Percentiles rank a stretch among this genome's conserved stretches.
Evolutionary conservation across 2,797 vertebrate species (phyloP).

Genomic region (Lepus townsendii): DNA sequence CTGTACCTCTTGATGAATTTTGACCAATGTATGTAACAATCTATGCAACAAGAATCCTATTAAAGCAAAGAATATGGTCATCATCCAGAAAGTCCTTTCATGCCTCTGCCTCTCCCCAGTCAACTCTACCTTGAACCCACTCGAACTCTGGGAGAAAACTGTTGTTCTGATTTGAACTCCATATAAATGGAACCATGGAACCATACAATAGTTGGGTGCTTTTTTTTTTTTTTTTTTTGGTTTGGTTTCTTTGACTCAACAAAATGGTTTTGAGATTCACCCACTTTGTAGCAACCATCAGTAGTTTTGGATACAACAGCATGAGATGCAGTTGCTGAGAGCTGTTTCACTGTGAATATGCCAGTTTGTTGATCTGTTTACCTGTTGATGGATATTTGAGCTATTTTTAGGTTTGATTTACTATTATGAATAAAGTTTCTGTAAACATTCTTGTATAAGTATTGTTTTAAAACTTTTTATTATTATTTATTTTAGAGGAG

Average conservation of each 20-base stretch:
- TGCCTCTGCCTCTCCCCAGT: background rate
- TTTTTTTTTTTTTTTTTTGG: too few species aligned
- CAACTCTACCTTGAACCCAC: background rate
- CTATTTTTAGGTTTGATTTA: too few species aligned
- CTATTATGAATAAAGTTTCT: background rate
- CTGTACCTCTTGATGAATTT: background rate
- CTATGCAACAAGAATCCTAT: background rate
- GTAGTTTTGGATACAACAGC: background rate
- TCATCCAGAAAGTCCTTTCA: background rate
- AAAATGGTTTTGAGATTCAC: background rate
- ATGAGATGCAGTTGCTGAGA: background rate
- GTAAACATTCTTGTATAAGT: background rate
- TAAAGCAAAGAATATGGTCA: conserved; percentile 21
- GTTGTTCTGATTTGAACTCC: background rate
- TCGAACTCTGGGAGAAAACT: background rate
- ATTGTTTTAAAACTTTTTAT: too few species aligned
- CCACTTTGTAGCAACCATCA: background rate
- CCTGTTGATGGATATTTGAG: too few species aligned
- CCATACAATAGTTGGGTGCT: background rate
- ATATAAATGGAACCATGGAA: conserved; percentile 16
- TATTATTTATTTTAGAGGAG: too few species aligned
- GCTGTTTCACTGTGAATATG: background rate
- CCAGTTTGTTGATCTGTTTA: too few species aligned
- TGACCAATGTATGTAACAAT: background rate
- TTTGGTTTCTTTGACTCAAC: too few species aligned